Conservation (phyloP, 2,113 vertebrate genomes). For the Oxygymnocypris stewartii region DNA sequence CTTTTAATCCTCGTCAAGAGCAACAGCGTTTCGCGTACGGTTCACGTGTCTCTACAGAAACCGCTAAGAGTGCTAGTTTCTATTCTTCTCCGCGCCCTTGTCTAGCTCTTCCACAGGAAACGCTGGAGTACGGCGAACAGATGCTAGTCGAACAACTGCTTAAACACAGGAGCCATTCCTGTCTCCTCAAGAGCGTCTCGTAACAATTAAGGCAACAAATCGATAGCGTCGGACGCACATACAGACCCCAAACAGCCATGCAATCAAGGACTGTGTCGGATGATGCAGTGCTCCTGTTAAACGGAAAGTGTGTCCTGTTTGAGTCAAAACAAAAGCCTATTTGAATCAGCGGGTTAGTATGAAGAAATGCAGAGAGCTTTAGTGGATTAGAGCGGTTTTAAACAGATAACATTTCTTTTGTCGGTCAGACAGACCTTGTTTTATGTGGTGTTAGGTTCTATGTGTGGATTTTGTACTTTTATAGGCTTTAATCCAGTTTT, state of each 20-base stretch:
- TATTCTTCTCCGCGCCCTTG: slow-evolving; percentile 70
- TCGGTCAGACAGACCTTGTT: neutral
- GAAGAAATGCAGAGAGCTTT: neutral
- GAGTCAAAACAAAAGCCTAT: neutral
- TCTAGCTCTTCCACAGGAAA: slow-evolving; percentile 59
- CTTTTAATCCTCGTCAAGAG: slow-evolving; percentile 60
- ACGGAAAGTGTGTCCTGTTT: neutral
- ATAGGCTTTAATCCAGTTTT: neutral
- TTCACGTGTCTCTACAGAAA: slow-evolving; percentile 42
- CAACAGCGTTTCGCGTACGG: slow-evolving; percentile 57
- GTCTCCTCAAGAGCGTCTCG: slow-evolving; percentile 62
- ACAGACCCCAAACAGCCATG: slow-evolving; percentile 62
- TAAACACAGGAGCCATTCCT: slow-evolving; percentile 66
- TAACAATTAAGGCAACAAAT: slow-evolving; percentile 67
- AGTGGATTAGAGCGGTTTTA: neutral
- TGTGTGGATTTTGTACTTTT: neutral
- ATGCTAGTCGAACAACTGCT: slow-evolving; percentile 73
- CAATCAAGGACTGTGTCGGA: slow-evolving; percentile 64
- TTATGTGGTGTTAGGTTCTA: neutral
- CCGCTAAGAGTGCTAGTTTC: slow-evolving; percentile 71
- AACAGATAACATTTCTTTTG: neutral
- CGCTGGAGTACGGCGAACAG: slow-evolving; percentile 69
- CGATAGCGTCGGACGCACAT: slow-evolving; percentile 45
- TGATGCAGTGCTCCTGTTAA: slow-evolving; percentile 48
- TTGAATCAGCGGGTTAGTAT: neutral